These are phyloP conservation scores for Hirtodrosophila cameraria DNA, from an alignment of 2,888 invertebrate species.

Conservation along the genomic window DNA sequence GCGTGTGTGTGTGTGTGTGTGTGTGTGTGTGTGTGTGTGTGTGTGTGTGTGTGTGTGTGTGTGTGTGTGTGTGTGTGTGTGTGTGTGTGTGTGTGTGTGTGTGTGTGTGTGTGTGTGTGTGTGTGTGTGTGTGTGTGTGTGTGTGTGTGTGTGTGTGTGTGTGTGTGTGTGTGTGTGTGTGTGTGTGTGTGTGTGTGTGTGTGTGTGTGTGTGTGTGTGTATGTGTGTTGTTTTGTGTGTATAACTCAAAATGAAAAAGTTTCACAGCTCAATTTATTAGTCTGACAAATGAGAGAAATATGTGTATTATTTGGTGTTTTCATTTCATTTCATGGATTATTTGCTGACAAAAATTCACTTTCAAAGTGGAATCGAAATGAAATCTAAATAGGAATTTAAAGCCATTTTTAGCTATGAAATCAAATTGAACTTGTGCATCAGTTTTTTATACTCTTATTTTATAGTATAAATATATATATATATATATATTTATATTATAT, in stretches of 20 bases:
- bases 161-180: background rate
- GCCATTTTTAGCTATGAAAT: too few relatives aligned
- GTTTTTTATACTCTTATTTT: too few relatives aligned
- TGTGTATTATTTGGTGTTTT: background rate
- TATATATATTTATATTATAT: too few relatives aligned
- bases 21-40: slow-evolving; percentile 5
- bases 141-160: slow-evolving; percentile 7
- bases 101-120: background rate
- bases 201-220: slow-evolving; percentile 9
- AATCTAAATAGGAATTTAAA: too few relatives aligned
- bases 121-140: background rate
- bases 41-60: background rate
- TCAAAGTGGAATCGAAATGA: too few relatives aligned
- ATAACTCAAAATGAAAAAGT: slow-evolving; percentile 33
- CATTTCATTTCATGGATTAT: background rate
- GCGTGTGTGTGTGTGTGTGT: background rate
- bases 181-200: background rate
- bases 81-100: slow-evolving; percentile 15
- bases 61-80: background rate
- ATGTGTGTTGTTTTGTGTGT: slow-evolving; percentile 7
- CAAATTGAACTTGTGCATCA: too few relatives aligned
- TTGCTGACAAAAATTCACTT: too few relatives aligned
- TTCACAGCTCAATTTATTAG: slow-evolving; percentile 40
- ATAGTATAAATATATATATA: too few relatives aligned
- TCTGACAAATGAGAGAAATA: slow-evolving; percentile 41